Evolutionary conservation across 2,797 vertebrate genomes (phyloP), one percentile per base, ranked within the genome.

Genomic region (Enteromius anoplus): DNA sequence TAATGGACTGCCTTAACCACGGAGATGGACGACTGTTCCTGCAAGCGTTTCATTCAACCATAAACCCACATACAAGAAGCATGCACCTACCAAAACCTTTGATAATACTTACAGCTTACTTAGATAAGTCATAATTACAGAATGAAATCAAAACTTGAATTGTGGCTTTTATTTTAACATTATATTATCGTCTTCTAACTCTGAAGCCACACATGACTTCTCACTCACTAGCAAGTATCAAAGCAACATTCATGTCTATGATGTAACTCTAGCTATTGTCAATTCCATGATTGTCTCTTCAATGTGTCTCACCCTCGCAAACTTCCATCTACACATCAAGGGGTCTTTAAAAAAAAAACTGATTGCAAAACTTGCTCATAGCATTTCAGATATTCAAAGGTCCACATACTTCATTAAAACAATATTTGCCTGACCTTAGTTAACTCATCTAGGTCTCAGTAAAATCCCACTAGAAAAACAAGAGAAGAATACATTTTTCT

Each of bases 361-460:
- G n/a, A n/a, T n/a, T n/a, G n/a, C n/a, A n/a, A n/a, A n/a, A n/a
- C n/a, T n/a, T n/a, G 8, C 60, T 37, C 19, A 23, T 49, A 78
- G 51, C 60, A 81, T 58, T 62, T 26, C 40, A 55, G 29, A 53
- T 81, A 69, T 26, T 17, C 4, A 83, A 75, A 70, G 32, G 32
- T 26, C 42, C 21, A 37, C 2, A 34, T 37, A 15, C 37, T 73
- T 60, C 8, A 83, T 58, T 75, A 47, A 37, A 84, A 82, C 55
- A 84, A 82, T 42, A 84, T 86, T 76, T 86, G 69, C 70, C 70
- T 69, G 58, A 82, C 84, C 82, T 64, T 19, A n/a, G 42, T 81
- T 58, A 77, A 37, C 40, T 42, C 37, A 68, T 76, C 19, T 68
- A 72, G 2, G 26, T 66, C 47, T 66, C 40, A 65, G n/a, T 6